Base-by-base conservation (phyloP, 2,797 vertebrate genomes). In the Sebastes elongatus region DNA sequence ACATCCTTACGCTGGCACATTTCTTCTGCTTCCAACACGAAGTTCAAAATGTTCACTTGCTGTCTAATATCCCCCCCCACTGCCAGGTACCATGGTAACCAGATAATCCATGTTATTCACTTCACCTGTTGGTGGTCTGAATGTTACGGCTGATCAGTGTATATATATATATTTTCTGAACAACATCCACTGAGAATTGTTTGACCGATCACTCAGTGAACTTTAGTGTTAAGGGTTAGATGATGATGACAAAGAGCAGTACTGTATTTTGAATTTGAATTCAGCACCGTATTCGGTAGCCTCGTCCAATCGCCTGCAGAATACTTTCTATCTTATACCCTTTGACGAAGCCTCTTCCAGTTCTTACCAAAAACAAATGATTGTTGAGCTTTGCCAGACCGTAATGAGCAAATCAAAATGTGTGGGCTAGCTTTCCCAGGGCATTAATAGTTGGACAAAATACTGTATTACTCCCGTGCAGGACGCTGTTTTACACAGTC, bases 371-470 rank as follows among this genome's bases (percentile, higher is more conserved):
- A 3, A 3, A 28, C 62, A 52, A 38, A 38, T 38, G 18, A 52
- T 61, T 62, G 9, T 75, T 33, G 57, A 56, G 62, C 27, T 30
- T 73, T 35, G 8, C 46, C 63, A 67, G 23, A 65, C 32, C 49
- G n/a, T 67, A 71, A 73, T 33, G 28, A 79, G 28, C 55, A 23
- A 62, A 80, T 71, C 20, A 10, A 71, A 74, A 74, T 25, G 4
- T 76, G 66, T 74, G 57, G 52, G 62, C 46, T 66, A 59, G 25
- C 32, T 60, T 79, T 69, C 32, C 6, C 23, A 38, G 20, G 25
- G 8, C 9, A 23, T 32, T 46, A 62, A 10, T 64, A 20, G 25
- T 28, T 1, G 8, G 30, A 62, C 6, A 0, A 25, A 32, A 53
- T 28, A 22, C 18, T 57, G 10, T 73, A n/a, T 74, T 28, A 7